Base-by-base conservation (phyloP, 2,797 vertebrate genomes). In the Enteromius anoplus region DNA sequence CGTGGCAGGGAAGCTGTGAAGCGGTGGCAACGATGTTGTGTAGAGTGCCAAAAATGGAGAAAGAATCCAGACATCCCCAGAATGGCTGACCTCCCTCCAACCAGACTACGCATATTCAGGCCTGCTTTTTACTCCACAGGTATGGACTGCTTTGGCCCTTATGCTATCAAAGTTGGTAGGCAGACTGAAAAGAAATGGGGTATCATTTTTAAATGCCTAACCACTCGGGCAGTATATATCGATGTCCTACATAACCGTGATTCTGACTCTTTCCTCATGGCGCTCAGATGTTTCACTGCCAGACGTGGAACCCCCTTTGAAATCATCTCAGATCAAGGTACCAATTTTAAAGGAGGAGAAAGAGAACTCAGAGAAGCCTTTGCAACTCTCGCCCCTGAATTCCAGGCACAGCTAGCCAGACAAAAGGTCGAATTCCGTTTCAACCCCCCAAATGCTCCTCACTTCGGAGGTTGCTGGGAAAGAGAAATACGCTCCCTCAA, bases 191-290 rank as follows among this genome's bases (percentile, higher is more conserved):
- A 60, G 2, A 65, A 49, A 19, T 78, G 23, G 23, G 40, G 62
- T n/a, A 53, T 68, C 5, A 49, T 68, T 3, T 79, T 68, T 65
- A 68, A 68, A 15, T 79, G 77, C 29, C 0, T 79, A 9, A 37
- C 55, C 2, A 77, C 32, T 79, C 29, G 1, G 17, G 62, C 19
- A n/a, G 19, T 51, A 15, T 55, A 76, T 3, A 49, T 66, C 9
- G 80, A 68, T 66, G 21, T 82, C 0, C 81, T 82, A 7, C 9
- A 29, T 12, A 73, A 29, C 26, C 14, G 72, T 21, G 68, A 45
- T 34, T 8, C 37, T 2, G 58, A 65, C 17, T 14, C 58, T 4
- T 82, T 75, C 29, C 45, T 82, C 34, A 34, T 75, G 3, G 60
- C 40, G 10, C 53, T 82, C 4, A n/a, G 40, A 10, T 10, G 58